Evolutionary conservation across 1,140 invertebrate species (phyloP).

Genomic region (Platyscapa corneri): DNA sequence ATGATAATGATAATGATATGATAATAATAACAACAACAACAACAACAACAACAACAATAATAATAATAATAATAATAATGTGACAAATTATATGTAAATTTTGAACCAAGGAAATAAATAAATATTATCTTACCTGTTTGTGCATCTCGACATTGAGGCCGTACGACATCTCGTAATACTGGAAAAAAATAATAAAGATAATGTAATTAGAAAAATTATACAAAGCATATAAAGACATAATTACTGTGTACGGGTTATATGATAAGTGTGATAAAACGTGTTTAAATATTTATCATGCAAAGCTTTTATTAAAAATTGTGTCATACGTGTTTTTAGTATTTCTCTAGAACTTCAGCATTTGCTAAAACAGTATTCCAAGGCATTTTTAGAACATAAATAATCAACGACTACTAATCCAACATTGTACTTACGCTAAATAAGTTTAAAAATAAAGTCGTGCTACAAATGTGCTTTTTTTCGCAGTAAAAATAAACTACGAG

Average conservation of each 20-base stretch:
- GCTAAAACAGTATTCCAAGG: constrained; percentile 1
- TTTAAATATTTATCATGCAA: constrained; percentile 23
- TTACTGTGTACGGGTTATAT: neutral
- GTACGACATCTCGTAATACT: constrained; percentile 99
- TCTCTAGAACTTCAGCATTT: neutral
- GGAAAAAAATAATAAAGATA: constrained; percentile 69
- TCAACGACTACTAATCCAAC: neutral
- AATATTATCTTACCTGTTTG: constrained; percentile 89
- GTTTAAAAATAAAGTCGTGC: constrained; percentile 24
- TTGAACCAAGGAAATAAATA: neutral
- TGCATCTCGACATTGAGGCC: constrained; percentile 99
- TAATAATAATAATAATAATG: too few species aligned
- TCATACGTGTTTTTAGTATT: constrained; percentile 8
- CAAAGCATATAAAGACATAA: neutral
- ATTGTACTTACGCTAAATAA: neutral
- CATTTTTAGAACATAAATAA: neutral
- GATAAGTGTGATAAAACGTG: constrained; percentile 40
- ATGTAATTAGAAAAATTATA: constrained; percentile 26
- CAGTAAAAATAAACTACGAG: neutral
- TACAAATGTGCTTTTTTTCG: neutral
- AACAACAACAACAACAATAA: too few species aligned
- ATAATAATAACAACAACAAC: too few species aligned
- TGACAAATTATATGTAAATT: neutral
- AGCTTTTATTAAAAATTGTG: constrained; percentile 27
- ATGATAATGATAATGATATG: too few species aligned